Evolutionary conservation across 2,113 vertebrate genomes (phyloP).

Genomic region (Cnemophilus loriae): DNA sequence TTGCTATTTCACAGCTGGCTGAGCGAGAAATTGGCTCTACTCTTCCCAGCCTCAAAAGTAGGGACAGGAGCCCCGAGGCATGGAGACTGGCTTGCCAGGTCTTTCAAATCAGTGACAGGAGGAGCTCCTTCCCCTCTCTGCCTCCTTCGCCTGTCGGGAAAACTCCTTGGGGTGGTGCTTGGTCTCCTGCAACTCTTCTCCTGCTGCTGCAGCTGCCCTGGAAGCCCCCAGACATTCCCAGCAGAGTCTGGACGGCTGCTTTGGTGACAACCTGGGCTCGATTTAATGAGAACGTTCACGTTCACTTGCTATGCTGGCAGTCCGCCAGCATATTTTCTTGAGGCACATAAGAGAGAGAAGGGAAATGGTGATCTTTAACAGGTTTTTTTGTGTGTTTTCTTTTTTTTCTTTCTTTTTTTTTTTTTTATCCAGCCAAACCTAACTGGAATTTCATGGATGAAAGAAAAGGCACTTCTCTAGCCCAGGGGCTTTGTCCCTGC

Average conservation of each 20-base stretch:
- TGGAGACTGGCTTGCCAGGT: neutral
- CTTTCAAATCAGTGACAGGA: neutral
- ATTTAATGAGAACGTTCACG: conserved; percentile 36
- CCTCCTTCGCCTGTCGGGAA: neutral
- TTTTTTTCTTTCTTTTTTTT: neutral
- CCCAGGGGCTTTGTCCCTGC: conserved; percentile 48
- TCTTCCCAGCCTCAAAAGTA: neutral
- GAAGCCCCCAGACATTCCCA: conserved; percentile 39
- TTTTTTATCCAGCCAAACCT: conserved; percentile 39
- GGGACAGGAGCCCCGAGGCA: neutral
- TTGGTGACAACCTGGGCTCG: conserved; percentile 50
- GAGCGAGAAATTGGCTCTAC: neutral
- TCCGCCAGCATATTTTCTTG: conserved; percentile 24
- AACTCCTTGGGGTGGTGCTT: neutral
- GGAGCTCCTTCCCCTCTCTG: neutral
- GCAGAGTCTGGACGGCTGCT: conserved; percentile 28
- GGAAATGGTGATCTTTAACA: conserved; percentile 50
- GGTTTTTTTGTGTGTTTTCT: neutral
- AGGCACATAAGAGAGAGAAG: conserved; percentile 45
- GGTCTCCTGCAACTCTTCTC: neutral
- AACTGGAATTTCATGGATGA: conserved; percentile 65
- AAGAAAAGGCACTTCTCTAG: conserved; percentile 57
- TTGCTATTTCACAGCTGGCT: conserved; percentile 3
- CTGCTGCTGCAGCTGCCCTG: conserved; percentile 7
- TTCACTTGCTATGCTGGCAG: conserved; percentile 40